Evolutionary conservation across 2,888 invertebrate species (phyloP).

Genomic region (Eumacrocentrus americanus): DNA sequence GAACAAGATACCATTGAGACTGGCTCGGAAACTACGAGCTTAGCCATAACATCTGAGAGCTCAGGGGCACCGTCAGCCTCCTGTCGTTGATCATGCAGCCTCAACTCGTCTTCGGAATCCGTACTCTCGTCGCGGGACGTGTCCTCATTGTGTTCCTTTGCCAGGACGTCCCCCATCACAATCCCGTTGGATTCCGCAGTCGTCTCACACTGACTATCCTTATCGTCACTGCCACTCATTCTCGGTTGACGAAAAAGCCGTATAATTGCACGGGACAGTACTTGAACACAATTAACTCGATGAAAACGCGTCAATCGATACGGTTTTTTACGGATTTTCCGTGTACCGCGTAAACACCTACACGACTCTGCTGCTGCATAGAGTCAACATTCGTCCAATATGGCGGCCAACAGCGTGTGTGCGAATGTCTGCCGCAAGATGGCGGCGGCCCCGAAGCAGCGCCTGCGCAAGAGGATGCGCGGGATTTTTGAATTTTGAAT

Average conservation of each 20-base stretch:
- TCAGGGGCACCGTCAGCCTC: slow-evolving; percentile 37
- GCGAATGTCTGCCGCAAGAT: slow-evolving; percentile 29
- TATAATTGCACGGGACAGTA: not conserved
- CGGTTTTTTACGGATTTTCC: slow-evolving; percentile 24
- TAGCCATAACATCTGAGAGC: slow-evolving; percentile 34
- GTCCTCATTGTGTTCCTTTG: slow-evolving; percentile 49
- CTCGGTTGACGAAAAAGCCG: slow-evolving; percentile 25
- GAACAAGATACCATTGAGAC: slow-evolving; percentile 27
- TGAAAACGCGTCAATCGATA: slow-evolving; percentile 32
- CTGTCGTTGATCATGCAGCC: slow-evolving; percentile 30
- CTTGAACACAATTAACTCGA: slow-evolving; percentile 3
- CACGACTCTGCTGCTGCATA: slow-evolving; percentile 40
- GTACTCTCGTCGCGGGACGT: slow-evolving; percentile 29
- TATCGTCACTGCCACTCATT: slow-evolving; percentile 49
- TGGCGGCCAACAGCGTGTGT: slow-evolving; percentile 28
- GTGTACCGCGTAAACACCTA: slow-evolving; percentile 51
- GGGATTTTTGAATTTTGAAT: not conserved
- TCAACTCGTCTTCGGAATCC: slow-evolving; percentile 35
- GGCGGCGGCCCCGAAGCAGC: slow-evolving; percentile 27
- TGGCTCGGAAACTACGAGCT: slow-evolving; percentile 31
- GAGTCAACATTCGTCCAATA: slow-evolving; percentile 46
- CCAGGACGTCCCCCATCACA: slow-evolving; percentile 59
- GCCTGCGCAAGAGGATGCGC: slow-evolving; percentile 4
- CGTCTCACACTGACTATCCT: slow-evolving; percentile 45
- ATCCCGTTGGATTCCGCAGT: slow-evolving; percentile 46